Evolutionary conservation across 2,888 invertebrate genomes (phyloP).

Genomic region (Eupithecia subfuscata): DNA sequence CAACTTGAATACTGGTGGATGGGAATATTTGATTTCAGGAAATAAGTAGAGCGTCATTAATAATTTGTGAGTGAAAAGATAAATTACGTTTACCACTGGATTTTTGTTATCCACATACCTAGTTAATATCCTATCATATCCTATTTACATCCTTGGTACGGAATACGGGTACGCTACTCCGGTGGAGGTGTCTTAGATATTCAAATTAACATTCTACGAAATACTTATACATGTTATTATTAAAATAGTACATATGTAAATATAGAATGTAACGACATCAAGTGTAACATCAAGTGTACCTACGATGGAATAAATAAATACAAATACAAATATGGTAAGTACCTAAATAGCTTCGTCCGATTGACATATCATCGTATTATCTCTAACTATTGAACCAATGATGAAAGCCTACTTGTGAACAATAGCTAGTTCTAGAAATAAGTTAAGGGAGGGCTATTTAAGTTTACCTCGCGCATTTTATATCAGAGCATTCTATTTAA

Average conservation of each 20-base stretch:
- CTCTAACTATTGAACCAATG: not conserved
- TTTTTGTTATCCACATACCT: not conserved
- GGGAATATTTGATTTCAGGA: not conserved
- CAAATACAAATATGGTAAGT: no score
- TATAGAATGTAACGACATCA: no score
- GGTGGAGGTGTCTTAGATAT: not conserved
- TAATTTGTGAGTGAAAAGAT: not conserved
- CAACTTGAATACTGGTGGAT: not conserved
- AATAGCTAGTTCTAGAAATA: not conserved
- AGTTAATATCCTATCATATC: not conserved
- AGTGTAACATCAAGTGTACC: no score
- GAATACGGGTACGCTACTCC: not conserved
- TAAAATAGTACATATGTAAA: no score
- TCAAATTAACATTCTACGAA: no score
- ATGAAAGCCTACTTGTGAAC: not conserved
- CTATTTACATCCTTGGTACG: not conserved
- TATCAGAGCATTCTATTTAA: no score
- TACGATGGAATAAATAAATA: no score
- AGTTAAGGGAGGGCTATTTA: not conserved
- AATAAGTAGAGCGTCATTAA: not conserved
- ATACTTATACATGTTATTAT: no score
- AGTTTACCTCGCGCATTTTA: no score
- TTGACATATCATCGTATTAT: not conserved
- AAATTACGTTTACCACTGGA: not conserved
- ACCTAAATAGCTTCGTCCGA: not conserved